phyloP scores from a whole-genome alignment of 2,888 invertebrate genomes.

The Dryococelus australis region DNA sequence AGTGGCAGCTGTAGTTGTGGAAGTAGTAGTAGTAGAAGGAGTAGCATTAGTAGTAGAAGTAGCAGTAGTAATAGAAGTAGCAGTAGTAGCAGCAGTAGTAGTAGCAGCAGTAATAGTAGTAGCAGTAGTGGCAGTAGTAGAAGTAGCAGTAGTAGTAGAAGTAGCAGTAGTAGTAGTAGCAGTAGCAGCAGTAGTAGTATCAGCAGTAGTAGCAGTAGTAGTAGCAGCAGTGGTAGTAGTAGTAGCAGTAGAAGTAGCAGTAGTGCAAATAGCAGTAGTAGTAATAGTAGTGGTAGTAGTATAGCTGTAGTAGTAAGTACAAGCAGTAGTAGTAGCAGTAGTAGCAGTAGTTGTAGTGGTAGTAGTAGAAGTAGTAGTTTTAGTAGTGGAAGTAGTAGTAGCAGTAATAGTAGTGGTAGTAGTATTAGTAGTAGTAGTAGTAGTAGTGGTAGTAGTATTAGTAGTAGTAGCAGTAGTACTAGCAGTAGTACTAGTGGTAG shows the following conservation, averaged over 20 bases:
- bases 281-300: constrained; percentile 28
- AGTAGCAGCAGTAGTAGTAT: constrained; percentile 23
- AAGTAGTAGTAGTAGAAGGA: too few species aligned
- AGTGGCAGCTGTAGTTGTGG: too few species aligned
- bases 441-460: constrained; percentile 19
- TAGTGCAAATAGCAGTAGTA: constrained; percentile 18
- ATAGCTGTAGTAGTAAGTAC: not conserved
- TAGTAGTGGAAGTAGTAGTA: not conserved
- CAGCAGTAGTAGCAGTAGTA: constrained; percentile 22
- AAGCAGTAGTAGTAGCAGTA: not conserved
- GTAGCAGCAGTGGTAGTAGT: constrained; percentile 25
- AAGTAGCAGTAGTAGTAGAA: constrained; percentile 18
- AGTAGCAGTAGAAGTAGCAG: not conserved
- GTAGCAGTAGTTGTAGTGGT: not conserved
- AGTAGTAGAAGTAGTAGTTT: constrained; percentile 7
- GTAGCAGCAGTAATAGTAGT: too few species aligned
- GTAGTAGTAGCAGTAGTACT: not conserved
- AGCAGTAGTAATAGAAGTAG: too few species aligned
- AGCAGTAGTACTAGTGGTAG: not conserved
- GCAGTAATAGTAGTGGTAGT: not conserved
- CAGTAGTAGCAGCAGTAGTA: too few species aligned
- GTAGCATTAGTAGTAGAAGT: too few species aligned
- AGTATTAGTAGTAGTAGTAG: not conserved
- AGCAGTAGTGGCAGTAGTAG: too few species aligned
- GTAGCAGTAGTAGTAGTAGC: constrained; percentile 18